phyloP scores from a whole-genome alignment of 1,140 invertebrate species.

The Listronotus bonariensis region DNA sequence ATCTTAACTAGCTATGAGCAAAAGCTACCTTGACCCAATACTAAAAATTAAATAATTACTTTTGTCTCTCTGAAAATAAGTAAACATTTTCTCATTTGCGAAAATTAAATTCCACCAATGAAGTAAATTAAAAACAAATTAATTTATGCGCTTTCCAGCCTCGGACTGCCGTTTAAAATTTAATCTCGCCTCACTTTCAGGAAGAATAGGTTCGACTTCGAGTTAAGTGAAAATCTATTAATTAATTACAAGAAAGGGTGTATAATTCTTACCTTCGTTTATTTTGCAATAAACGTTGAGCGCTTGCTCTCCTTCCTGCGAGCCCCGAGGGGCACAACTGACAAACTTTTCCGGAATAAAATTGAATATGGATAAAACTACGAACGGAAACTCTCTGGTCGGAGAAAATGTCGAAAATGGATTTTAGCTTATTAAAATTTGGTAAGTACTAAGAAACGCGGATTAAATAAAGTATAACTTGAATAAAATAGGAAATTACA shows the following conservation, averaged over 20 bases:
- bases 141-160: conserved; percentile 25
- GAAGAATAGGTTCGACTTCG: conserved; percentile 32
- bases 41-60: too few relatives aligned
- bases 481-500: too few relatives aligned
- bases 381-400: conserved; percentile 34
- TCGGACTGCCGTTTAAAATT: conserved; percentile 32
- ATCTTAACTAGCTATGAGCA: too few relatives aligned
- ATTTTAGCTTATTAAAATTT: conserved; percentile 27
- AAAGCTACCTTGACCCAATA: too few relatives aligned
- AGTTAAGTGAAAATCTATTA: conserved; percentile 40
- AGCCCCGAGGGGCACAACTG: conserved; percentile 38
- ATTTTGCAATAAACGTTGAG: conserved; percentile 37
- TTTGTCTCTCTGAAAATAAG: too few relatives aligned
- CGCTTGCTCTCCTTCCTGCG: conserved; percentile 16
- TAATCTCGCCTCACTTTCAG: conserved; percentile 26
- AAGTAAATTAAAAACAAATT: conserved; percentile 32
- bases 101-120: conserved; percentile 5
- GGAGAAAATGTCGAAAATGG: conserved; percentile 28
- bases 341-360: conserved; percentile 46
- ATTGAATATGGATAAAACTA: conserved; percentile 51
- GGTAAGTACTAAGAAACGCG: too few relatives aligned
- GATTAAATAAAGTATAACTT: too few relatives aligned
- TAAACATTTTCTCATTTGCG: too few relatives aligned
- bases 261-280: conserved; percentile 43
- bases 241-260: conserved; percentile 41